phyloP scores from a whole-genome alignment of 2,797 vertebrate species.

The Halcyon badia region DNA sequence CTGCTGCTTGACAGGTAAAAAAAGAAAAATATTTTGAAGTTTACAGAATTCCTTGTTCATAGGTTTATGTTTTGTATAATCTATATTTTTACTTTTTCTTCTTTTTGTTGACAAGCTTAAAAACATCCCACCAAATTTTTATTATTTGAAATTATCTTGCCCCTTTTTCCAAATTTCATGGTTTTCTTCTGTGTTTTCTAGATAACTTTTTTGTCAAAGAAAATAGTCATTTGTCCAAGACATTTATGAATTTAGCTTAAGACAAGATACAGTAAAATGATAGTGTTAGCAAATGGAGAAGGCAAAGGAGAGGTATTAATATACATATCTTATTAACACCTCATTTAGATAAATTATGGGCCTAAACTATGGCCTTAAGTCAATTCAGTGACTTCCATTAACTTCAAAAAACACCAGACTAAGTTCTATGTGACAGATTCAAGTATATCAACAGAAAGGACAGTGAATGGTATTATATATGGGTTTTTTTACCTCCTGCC shows the following conservation, averaged over 20 bases:
- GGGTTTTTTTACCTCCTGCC: neutral
- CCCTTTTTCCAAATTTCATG: neutral
- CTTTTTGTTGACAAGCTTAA: neutral
- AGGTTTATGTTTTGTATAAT: neutral
- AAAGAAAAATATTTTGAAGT: neutral
- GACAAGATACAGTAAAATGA: neutral
- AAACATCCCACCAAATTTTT: neutral
- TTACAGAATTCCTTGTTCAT: neutral
- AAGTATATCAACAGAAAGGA: conserved; percentile 18
- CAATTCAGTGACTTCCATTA: neutral
- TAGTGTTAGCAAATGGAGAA: neutral
- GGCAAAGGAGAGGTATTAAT: neutral
- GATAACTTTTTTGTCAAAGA: neutral
- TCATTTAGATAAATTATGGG: conserved; percentile 23
- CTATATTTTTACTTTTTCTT: neutral
- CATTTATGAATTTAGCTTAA: neutral
- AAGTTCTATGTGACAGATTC: neutral
- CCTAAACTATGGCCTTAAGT: conserved; percentile 4
- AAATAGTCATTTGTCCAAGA: neutral
- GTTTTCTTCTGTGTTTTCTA: neutral
- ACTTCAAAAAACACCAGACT: conserved; percentile 8
- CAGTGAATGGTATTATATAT: neutral
- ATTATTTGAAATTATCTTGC: neutral
- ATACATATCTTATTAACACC: neutral
- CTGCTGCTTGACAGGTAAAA: neutral